A percentile compares a stretch with the other conserved stretches of the same genome.
These are phyloP conservation scores for Leptoteleia sp. DNA, from an alignment of 1,140 invertebrate species.

Conservation along the genomic window DNA sequence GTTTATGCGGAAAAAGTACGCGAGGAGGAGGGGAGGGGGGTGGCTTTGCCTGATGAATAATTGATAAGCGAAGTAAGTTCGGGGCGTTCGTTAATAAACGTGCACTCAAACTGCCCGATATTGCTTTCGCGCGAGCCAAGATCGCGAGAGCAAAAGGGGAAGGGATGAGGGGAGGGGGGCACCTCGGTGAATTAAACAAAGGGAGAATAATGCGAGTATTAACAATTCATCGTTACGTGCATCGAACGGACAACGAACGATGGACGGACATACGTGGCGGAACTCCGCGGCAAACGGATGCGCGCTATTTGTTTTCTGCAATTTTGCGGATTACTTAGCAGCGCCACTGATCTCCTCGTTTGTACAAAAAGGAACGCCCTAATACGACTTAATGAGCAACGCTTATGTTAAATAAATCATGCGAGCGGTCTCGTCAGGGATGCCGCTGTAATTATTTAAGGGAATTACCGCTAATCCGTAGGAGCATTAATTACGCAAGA, in stretches of 20 bases:
- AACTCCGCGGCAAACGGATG: no score
- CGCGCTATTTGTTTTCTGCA: no score
- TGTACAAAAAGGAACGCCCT: conserved; percentile 23
- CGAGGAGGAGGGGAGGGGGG: background rate
- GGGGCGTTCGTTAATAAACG: conserved; percentile 22
- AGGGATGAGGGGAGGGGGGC: no score
- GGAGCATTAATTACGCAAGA: background rate
- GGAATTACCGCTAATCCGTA: conserved; percentile 7
- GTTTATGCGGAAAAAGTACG: background rate
- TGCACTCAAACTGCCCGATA: conserved; percentile 2
- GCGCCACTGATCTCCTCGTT: conserved; percentile 35
- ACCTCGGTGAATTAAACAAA: conserved; percentile 25
- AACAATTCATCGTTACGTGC: conserved; percentile 32
- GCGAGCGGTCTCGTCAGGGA: background rate
- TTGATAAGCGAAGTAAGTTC: conserved; percentile 19
- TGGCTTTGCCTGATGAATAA: conserved; percentile 8
- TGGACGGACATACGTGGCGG: conserved; percentile 21
- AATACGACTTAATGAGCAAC: conserved; percentile 35
- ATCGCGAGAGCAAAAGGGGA: no score
- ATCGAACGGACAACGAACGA: conserved; percentile 11
- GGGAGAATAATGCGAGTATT: conserved; percentile 39
- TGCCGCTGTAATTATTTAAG: background rate
- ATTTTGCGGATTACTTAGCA: conserved; percentile 34
- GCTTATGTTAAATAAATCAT: conserved; percentile 34
- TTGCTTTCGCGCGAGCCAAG: background rate